phyloP scores from a whole-genome alignment of 2,888 invertebrate species.

The Patella depressa region DNA sequence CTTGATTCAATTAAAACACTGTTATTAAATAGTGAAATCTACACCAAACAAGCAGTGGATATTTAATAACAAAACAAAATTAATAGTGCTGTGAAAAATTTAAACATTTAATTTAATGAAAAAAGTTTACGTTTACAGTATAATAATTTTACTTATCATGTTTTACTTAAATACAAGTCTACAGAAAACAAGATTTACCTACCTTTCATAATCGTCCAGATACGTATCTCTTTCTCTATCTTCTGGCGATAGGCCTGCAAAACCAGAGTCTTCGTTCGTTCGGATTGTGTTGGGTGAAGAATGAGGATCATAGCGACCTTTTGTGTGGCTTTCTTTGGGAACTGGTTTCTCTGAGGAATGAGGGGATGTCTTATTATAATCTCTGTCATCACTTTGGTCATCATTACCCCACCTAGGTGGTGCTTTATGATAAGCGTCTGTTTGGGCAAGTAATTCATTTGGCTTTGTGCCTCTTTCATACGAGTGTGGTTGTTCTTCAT shows the following conservation, averaged over 20 bases:
- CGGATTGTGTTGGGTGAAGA: constrained; percentile 43
- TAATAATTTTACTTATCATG: no score
- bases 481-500: neutral
- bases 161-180: neutral
- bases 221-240: constrained; percentile 42
- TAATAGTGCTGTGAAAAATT: no score
- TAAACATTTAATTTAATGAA: no score
- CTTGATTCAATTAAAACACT: no score
- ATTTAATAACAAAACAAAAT: no score
- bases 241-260: constrained; percentile 59
- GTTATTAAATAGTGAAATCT: no score
- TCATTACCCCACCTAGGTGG: neutral
- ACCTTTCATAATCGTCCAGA: constrained; percentile 48
- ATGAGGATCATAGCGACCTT: constrained; percentile 29
- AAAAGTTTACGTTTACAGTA: no score
- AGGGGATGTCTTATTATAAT: constrained; percentile 45
- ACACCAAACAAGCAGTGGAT: no score
- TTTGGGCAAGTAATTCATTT: no score
- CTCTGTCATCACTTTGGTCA: constrained; percentile 11
- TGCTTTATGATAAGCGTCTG: neutral
- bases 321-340: constrained; percentile 18
- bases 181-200: constrained; percentile 21
- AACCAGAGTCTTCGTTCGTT: constrained; percentile 61
- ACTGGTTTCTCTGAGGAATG: constrained; percentile 34
- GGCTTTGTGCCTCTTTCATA: neutral